Evolutionary conservation across 2,797 vertebrate species (phyloP).

Genomic region (Todus mexicanus): DNA sequence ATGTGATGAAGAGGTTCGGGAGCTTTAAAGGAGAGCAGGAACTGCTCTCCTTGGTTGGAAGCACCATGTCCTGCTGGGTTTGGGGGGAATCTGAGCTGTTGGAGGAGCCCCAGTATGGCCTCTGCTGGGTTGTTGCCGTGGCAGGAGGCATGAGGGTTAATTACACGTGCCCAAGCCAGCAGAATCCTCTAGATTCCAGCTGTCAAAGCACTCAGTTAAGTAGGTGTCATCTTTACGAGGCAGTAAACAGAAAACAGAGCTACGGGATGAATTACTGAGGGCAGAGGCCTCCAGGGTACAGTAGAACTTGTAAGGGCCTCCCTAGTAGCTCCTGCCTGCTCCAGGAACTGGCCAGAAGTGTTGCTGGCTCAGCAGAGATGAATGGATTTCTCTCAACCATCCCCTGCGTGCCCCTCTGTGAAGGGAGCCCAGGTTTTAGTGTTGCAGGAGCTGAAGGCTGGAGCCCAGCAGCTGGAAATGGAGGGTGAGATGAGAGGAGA

Average conservation of each 20-base stretch:
- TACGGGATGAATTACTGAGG: not conserved
- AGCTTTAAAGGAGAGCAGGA: not conserved
- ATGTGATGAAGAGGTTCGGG: not conserved
- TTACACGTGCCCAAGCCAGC: not conserved
- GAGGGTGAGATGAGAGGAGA: constrained; percentile 11
- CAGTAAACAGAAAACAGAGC: not conserved
- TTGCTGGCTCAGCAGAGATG: not conserved
- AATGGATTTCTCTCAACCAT: not conserved
- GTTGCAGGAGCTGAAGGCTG: not conserved
- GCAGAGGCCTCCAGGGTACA: not conserved
- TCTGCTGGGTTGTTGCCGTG: not conserved
- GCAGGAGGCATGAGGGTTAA: not conserved
- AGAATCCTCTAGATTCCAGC: not conserved
- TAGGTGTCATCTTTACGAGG: not conserved
- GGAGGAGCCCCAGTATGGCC: not conserved
- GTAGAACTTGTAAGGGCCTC: not conserved
- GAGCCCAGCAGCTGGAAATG: not conserved
- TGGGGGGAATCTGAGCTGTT: not conserved
- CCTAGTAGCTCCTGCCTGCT: not conserved
- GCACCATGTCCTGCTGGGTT: not conserved
- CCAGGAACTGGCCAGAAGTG: not conserved
- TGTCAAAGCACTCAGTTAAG: not conserved
- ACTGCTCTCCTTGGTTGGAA: not conserved
- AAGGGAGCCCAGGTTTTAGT: not conserved
- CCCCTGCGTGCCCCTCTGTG: too few species aligned